Evolutionary conservation across 2,113 vertebrate species (phyloP), one percentile per base, ranked within the genome.

Genomic region (Chauna torquata): DNA sequence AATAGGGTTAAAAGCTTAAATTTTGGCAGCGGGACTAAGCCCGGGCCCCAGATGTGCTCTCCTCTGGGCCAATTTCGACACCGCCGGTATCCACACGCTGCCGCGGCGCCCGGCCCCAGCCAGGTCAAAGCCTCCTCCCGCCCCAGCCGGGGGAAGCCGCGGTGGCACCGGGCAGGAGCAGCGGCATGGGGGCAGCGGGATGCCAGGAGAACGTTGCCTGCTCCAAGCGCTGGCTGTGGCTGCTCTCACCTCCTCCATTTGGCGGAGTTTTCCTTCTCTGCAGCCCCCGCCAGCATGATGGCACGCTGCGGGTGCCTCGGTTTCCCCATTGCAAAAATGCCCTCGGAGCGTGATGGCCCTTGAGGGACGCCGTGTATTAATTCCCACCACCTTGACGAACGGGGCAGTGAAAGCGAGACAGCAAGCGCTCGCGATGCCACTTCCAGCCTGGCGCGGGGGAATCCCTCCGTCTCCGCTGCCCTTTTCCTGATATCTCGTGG

Each of bases 21-120:
- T 94, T 91, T 91, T 97, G 96, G 96, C 95, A 93, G 82, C 0
- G 0, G 64, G 75, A 40, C 0, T 2, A 44, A 94, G 71, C 88
- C 68, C 88, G 30, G 88, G 88, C 59, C 94, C 88, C 92, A 92
- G 92, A 83, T 90, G 93, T 90, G 94, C 72, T 95, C 71, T 83
- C 61, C 84, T 79, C 87, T 75, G 87, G 74, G 89, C 87, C 4
- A 32, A 9, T 96, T 93, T 92, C 38, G 3, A 88, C 93, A 86
- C 90, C 2, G 3, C 82, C 44, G 90, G n/a, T 62, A 54, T 89
- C 90, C 18, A 28, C 5, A 77, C 86, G 74, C 64, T 83, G 89
- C 83, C 57, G 27, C 3, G 16, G 12, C 23, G 12, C 50, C 50
- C 25, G 24, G 24, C 50, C 50, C 50, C 13, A 25, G 50, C 24